These are phyloP conservation scores for Liposcelis brunnea DNA, from an alignment of 2,888 invertebrate species.

Conservation along the genomic window DNA sequence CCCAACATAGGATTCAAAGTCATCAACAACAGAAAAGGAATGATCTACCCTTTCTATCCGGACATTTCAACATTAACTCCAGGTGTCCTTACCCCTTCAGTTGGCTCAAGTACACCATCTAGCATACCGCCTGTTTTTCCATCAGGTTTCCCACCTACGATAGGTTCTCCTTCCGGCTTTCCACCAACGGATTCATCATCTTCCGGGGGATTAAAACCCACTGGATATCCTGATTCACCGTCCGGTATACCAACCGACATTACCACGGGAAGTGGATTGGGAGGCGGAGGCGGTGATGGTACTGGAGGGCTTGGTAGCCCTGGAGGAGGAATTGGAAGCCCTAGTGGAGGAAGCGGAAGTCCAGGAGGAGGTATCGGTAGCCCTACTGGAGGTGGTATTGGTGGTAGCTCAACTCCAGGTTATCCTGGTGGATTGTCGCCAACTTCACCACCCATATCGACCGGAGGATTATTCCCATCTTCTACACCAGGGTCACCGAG, in stretches of 20 bases:
- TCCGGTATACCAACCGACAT: constrained; percentile 11
- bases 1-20: constrained; percentile 62
- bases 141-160: too few species aligned
- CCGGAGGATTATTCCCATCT: too few species aligned
- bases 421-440: too few species aligned
- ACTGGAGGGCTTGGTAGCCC: background rate
- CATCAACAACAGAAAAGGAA: constrained; percentile 49
- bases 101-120: background rate
- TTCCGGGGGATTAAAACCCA: background rate
- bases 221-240: background rate
- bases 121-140: constrained; percentile 19
- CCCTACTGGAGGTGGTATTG: too few species aligned
- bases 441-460: too few species aligned
- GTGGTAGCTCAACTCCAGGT: too few species aligned
- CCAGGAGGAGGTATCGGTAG: too few species aligned
- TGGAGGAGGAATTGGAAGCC: too few species aligned
- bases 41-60: constrained; percentile 40
- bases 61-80: constrained; percentile 29
- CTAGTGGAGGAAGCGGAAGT: too few species aligned
- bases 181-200: constrained; percentile 10
- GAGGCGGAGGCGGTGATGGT: constrained; percentile 12
- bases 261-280: constrained; percentile 8
- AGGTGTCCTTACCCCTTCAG: constrained; percentile 4
- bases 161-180: constrained; percentile 10
- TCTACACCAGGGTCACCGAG: too few species aligned